Conservation (phyloP, 2,888 invertebrate genomes). For the Athrips mouffetella region DNA sequence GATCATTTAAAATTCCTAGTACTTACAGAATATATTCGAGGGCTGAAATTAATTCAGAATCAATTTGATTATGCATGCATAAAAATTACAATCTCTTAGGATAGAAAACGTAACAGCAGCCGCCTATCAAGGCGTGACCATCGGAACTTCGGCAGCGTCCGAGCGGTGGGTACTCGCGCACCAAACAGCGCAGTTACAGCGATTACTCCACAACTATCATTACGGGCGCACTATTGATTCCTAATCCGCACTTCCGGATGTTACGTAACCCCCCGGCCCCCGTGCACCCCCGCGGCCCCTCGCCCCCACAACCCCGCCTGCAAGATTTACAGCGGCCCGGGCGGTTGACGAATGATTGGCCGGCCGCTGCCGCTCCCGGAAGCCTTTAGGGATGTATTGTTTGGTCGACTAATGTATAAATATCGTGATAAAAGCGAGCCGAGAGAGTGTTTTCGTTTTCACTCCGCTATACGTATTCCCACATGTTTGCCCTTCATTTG, state of each 20-base stretch:
- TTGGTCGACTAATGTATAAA: constrained; percentile 25
- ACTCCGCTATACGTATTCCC: background rate
- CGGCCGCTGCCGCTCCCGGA: constrained; percentile 54
- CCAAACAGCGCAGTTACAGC: constrained; percentile 59
- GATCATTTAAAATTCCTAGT: too few species aligned
- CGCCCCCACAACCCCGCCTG: constrained; percentile 29
- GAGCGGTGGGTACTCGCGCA: constrained; percentile 39
- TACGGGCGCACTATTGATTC: constrained; percentile 77
- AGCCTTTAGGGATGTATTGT: constrained; percentile 54
- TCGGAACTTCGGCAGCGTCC: background rate
- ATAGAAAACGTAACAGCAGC: background rate
- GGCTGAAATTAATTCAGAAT: too few species aligned
- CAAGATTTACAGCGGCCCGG: constrained; percentile 67
- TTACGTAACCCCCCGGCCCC: constrained; percentile 57
- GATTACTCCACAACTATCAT: constrained; percentile 75
- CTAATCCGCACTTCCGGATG: constrained; percentile 78
- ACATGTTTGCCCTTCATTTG: background rate
- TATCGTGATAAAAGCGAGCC: constrained; percentile 18
- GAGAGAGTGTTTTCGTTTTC: constrained; percentile 15
- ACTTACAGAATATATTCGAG: too few species aligned
- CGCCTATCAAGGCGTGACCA: too few species aligned
- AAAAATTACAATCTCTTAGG: background rate
- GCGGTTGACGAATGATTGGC: constrained; percentile 72
- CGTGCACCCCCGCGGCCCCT: constrained; percentile 25
- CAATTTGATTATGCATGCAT: background rate